Evolutionary conservation across 2,797 vertebrate genomes (phyloP).

Genomic region (Chiroxiphia lanceolata): DNA sequence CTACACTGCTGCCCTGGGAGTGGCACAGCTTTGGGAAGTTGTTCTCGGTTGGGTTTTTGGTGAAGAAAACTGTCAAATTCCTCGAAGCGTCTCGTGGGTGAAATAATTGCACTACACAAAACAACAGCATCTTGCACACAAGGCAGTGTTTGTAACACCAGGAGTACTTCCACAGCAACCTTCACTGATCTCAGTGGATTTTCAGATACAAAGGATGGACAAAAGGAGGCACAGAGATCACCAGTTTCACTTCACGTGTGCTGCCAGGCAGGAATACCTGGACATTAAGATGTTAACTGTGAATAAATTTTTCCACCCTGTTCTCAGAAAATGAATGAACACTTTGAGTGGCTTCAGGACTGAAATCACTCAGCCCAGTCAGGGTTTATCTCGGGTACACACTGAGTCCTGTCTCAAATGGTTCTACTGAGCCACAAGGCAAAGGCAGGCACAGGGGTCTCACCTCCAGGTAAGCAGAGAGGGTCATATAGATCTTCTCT

Average conservation of each 20-base stretch:
- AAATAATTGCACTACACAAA: neutral
- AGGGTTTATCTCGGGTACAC: neutral
- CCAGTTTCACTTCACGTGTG: neutral
- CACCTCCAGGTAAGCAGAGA: slow-evolving; percentile 98
- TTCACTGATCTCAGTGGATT: neutral
- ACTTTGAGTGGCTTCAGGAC: neutral
- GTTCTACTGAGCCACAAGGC: neutral
- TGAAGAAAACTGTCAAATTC: neutral
- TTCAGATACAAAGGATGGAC: neutral
- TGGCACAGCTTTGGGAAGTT: neutral
- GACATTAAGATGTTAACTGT: neutral
- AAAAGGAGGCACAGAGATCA: neutral
- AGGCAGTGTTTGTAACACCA: neutral
- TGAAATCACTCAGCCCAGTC: neutral
- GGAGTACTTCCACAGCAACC: accelerated
- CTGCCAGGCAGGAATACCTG: neutral
- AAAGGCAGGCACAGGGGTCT: slow-evolving; percentile 17
- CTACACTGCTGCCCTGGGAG: neutral
- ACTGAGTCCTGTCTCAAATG: neutral
- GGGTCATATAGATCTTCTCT: slow-evolving; percentile 98
- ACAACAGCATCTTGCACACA: neutral
- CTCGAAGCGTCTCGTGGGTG: neutral
- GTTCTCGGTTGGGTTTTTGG: neutral
- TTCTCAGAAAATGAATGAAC: neutral
- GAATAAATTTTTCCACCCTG: neutral